Conservation (phyloP, 1,140 invertebrate genomes). For the Heliconius nattereri region DNA sequence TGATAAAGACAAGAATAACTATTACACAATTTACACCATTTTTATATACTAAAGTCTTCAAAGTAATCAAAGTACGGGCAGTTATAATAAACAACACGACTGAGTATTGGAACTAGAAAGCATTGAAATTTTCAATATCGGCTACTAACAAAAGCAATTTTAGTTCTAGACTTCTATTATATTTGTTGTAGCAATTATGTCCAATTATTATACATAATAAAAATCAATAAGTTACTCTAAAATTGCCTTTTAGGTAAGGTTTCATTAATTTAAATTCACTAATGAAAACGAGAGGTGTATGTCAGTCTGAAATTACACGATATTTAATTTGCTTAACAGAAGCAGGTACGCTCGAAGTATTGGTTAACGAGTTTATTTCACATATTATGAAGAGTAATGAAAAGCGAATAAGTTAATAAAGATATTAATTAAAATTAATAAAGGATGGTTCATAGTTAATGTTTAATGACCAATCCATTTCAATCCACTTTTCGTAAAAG, state of each 20-base stretch:
- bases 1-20: neutral
- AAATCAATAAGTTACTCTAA: neutral
- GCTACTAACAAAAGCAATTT: neutral
- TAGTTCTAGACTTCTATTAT: neutral
- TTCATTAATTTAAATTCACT: too few relatives aligned
- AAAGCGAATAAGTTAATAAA: neutral
- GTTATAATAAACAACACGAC: too few relatives aligned
- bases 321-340: conserved; percentile 5
- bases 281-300: neutral
- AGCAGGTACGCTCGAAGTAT: neutral
- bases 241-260: too few relatives aligned
- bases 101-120: too few relatives aligned
- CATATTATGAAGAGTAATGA: neutral
- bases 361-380: neutral
- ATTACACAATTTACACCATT: neutral
- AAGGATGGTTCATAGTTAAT: neutral
- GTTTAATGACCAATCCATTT: neutral
- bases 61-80: too few relatives aligned
- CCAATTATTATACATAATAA: neutral
- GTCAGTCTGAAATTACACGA: neutral
- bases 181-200: neutral
- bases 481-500: neutral
- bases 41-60: neutral
- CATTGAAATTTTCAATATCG: neutral
- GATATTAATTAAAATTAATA: too few relatives aligned